These are phyloP conservation scores for Trochalopteron elliotii DNA, from an alignment of 2,113 vertebrate species.

Conservation along the genomic window DNA sequence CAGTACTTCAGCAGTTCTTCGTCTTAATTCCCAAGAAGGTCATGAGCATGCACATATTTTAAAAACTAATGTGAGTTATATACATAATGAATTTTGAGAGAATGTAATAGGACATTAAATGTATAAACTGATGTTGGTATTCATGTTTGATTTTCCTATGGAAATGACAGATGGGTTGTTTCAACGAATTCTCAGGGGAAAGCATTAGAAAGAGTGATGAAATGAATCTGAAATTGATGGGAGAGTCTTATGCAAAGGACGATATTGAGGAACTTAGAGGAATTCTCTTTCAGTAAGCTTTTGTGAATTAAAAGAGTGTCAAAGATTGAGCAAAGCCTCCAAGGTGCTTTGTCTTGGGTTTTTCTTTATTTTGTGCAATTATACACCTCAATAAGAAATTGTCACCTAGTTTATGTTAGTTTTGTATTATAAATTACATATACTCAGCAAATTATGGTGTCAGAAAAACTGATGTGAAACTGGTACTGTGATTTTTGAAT, in stretches of 20 bases:
- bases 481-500: neutral
- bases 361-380: neutral
- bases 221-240: slow-evolving; percentile 4
- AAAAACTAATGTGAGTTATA: slow-evolving; percentile 8
- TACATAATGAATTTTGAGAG: slow-evolving; percentile 11
- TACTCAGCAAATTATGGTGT: neutral
- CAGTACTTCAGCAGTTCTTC: neutral
- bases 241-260: neutral
- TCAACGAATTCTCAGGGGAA: neutral
- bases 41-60: neutral
- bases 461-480: neutral
- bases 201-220: neutral
- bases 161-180: slow-evolving; percentile 18
- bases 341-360: neutral
- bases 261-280: neutral
- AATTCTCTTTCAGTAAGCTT: too few species aligned
- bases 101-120: neutral
- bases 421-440: neutral
- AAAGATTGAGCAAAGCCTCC: neutral
- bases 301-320: too few species aligned
- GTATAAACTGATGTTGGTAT: neutral
- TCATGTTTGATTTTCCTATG: slow-evolving; percentile 30
- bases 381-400: neutral
- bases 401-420: neutral
- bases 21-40: neutral